Evolutionary conservation across 2,113 vertebrate genomes (phyloP), one percentile per base, ranked within the genome.

Genomic region (Grammomys dolichurus): DNA sequence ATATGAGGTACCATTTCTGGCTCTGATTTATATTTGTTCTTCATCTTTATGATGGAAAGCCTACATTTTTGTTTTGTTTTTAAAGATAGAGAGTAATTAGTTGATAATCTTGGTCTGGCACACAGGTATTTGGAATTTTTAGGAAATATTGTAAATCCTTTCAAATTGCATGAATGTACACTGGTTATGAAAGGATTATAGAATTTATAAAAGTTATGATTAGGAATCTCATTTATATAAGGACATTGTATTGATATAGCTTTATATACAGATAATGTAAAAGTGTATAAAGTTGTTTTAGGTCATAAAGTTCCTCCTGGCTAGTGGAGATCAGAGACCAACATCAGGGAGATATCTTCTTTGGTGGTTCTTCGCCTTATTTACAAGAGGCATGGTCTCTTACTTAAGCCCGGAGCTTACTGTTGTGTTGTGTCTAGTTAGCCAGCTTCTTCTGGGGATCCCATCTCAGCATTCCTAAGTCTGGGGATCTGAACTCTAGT

Each of bases 181-280:
- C 70, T 43, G 6, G 76, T 75, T 89, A 80, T 82, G 54, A 82
- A 82, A 82, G 78, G 9, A 58, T 58, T 82, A 85, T 46, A 65
- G 40, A 78, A 89, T 89, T 89, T 87, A 93, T 77, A 96, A 97
- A 91, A 89, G 33, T 72, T 93, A 28, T 72, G 78, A 77, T 89
- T 22, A 73, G 19, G 78, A n/a, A 81, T 58, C 51, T n/a, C 51
- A 81, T 81, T 36, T 81, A n/a, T 58, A n/a, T 81, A 81, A n/a
- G 33, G 51, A 56, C 31, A 31, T 91, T 91, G 3, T 72, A 51
- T 94, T 90, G 75, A 69, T 95, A 31, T 87, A 43, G 60, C 90
- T 82, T 94, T 72, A 89, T 85, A 48, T 92, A 51, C n/a, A 92
- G 46, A 58, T 86, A 88, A 58, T 82, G 69, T 96, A 70, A 91